Conservation (phyloP, 2,797 vertebrate genomes). For the Sciaenops ocellatus region DNA sequence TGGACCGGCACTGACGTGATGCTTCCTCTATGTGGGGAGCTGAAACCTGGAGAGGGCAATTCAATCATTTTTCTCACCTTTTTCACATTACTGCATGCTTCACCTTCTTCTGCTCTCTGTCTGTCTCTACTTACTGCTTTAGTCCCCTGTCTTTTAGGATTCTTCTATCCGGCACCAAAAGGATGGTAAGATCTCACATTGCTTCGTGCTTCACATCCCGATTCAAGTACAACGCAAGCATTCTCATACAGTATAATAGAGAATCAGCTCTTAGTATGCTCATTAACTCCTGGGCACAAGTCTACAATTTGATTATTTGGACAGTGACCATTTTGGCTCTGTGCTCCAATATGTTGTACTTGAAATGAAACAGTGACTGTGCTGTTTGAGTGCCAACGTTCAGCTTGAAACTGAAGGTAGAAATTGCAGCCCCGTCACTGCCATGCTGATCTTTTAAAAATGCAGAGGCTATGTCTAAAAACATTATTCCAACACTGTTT, state of each 20-base stretch:
- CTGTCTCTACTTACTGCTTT: neutral
- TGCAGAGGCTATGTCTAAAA: neutral
- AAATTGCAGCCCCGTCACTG: neutral
- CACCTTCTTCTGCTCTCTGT: neutral
- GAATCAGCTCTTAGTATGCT: neutral
- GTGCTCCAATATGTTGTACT: neutral
- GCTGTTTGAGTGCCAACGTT: conserved; percentile 3
- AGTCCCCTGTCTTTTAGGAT: neutral
- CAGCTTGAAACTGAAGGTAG: neutral
- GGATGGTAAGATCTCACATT: neutral
- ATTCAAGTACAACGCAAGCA: neutral
- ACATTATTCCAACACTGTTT: neutral
- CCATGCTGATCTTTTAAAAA: neutral
- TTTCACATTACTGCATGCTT: conserved; percentile 1
- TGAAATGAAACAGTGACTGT: conserved; percentile 12
- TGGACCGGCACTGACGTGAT: conserved; percentile 42
- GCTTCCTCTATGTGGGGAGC: conserved; percentile 37
- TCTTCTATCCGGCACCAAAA: neutral
- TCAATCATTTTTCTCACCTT: neutral
- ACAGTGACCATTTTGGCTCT: neutral
- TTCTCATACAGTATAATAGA: neutral
- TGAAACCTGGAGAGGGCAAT: conserved; percentile 24
- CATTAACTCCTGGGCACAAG: too few relatives aligned
- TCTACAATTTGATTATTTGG: neutral
- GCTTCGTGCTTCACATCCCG: conserved; percentile 2